A percentile compares a stretch with the other conserved stretches of the same genome.
phyloP scores from a whole-genome alignment of 2,113 vertebrate genomes.

The Gnathochromis pfefferi region DNA sequence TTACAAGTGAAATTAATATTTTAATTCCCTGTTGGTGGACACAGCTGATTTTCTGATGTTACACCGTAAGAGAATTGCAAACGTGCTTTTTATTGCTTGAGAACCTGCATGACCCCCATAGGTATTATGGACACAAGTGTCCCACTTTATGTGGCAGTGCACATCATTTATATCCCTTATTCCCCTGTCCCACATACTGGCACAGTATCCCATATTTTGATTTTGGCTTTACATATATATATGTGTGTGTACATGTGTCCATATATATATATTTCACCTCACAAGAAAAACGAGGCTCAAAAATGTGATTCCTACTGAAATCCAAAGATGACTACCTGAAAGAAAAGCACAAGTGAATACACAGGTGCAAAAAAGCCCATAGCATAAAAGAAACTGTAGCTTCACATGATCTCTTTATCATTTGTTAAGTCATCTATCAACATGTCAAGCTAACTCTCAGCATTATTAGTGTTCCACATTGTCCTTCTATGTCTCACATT shows the following conservation, averaged over 20 bases:
- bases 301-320: background rate
- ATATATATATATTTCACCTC: background rate
- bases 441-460: background rate
- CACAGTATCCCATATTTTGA: background rate
- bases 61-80: background rate
- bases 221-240: background rate
- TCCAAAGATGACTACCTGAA: background rate
- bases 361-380: background rate
- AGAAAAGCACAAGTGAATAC: background rate
- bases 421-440: background rate
- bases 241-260: fast-evolving
- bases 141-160: background rate
- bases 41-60: background rate
- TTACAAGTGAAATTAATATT: background rate
- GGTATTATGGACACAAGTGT: background rate
- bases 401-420: background rate
- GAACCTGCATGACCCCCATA: background rate
- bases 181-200: background rate
- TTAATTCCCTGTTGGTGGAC: background rate
- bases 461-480: background rate
- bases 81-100: background rate
- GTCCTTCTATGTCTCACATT: background rate
- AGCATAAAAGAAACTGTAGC: background rate
- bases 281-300: background rate
- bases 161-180: background rate